These are phyloP conservation scores for Pseudoips prasinana DNA, from an alignment of 2,888 invertebrate species.

Conservation along the genomic window DNA sequence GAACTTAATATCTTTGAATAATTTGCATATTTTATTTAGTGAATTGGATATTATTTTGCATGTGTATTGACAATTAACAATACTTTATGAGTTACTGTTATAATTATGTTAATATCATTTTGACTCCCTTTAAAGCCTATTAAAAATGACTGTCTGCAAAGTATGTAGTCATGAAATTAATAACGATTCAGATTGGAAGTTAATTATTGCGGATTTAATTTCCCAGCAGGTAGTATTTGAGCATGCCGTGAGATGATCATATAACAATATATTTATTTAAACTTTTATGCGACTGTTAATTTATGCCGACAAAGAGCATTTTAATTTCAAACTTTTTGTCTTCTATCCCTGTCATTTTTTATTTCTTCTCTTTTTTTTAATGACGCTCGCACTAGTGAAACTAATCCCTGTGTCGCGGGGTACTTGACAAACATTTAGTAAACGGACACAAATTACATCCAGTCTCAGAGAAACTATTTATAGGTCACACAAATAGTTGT, in stretches of 20 bases:
- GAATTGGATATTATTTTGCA: conserved; percentile 14
- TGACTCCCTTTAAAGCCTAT: conserved; percentile 7
- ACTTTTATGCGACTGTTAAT: conserved; percentile 31
- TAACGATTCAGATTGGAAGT: conserved; percentile 20
- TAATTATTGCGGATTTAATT: conserved; percentile 36
- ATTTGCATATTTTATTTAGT: conserved; percentile 21
- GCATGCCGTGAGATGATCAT: conserved; percentile 21
- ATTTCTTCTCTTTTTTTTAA: no score
- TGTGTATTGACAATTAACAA: conserved; percentile 10
- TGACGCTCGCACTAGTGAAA: no score
- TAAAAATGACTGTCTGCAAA: conserved; percentile 2
- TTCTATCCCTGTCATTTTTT: conserved; percentile 9
- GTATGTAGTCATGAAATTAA: conserved; percentile 7
- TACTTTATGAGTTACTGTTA: conserved; percentile 11
- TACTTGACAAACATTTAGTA: no score
- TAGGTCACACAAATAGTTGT: no score
- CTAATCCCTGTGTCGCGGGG: no score
- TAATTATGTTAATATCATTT: conserved; percentile 15
- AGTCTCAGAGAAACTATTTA: no score
- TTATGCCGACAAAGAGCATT: conserved; percentile 24
- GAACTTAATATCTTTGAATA: conserved; percentile 37
- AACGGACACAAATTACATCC: no score
- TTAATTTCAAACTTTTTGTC: conserved; percentile 18
- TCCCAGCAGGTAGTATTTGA: conserved; percentile 38
- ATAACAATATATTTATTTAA: conserved; percentile 19